These are phyloP conservation scores for Pitta sordida DNA, from an alignment of 2,113 vertebrate genomes.

Conservation along the genomic window DNA sequence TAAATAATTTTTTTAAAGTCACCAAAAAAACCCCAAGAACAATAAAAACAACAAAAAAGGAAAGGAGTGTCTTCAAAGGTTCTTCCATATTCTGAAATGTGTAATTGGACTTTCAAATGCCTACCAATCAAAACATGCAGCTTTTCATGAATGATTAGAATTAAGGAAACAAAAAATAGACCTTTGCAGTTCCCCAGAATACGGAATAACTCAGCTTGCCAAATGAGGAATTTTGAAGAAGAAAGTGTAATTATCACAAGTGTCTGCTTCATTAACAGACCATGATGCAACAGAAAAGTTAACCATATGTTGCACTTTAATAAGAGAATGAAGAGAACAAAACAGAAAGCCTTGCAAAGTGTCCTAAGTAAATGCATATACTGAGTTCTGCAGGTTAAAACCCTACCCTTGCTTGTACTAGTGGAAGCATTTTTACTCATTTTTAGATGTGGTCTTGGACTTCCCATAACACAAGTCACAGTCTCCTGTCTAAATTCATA, in stretches of 20 bases:
- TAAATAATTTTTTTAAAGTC: not conserved
- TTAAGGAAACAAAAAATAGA: conserved; percentile 30
- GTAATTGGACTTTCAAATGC: conserved; percentile 58
- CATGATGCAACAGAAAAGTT: not conserved
- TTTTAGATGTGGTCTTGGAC: not conserved
- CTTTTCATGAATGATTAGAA: conserved; percentile 2
- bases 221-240: not conserved
- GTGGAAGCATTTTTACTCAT: not conserved
- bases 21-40: not conserved
- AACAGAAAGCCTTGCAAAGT: not conserved
- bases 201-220: conserved; percentile 7
- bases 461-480: fast-evolving
- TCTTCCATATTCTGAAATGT: conserved; percentile 40
- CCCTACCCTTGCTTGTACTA: not conserved
- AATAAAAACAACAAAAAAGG: not conserved
- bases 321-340: not conserved
- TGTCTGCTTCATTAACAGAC: not conserved
- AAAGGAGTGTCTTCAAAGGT: conserved; percentile 44
- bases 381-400: not conserved
- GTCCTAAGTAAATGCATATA: not conserved
- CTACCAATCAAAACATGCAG: conserved; percentile 43
- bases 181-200: not conserved
- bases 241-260: not conserved
- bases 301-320: not conserved
- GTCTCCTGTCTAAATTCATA: not conserved